Base-by-base conservation (phyloP, 1,140 invertebrate genomes). In the Solenopsis fugax region DNA sequence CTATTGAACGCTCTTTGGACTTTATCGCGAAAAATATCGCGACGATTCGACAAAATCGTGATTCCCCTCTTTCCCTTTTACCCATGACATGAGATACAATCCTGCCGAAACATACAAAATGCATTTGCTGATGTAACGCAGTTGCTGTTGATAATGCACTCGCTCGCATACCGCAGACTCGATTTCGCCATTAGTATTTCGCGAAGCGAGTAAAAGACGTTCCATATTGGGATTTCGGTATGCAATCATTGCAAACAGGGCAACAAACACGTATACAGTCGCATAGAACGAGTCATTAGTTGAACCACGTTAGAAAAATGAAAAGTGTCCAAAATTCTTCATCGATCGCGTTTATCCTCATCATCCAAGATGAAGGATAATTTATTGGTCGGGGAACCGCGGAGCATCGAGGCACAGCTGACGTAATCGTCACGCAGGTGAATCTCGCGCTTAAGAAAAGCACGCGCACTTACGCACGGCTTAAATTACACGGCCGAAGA, bases 71-170 rank as follows among this genome's bases (percentile, higher is more conserved):
- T 4, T n/a, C 5, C 18, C 62, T 41, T 41, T 65, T 37, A 21
- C n/a, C 52, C 37, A 5, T 62, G 58, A 86, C 69, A 84, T 16
- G 10, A 16, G 24, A 50, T 76, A 34, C 48, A 84, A 69, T 84
- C 81, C n/a, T 78, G 5, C 65, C 54, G 37, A 78, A 65, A 88
- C 81, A 90, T 41, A 90, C 89, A 86, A 90, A 90, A 90, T 62
- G 80, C 89, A 90, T 90, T 90, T 90, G 60, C 86, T 18, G 52
- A 54, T 88, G 82, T 71, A 90, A 88, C 58, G 86, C 48, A 64
- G 88, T 80, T 56, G 10, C 62, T 75, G 77, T 91, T 91, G 89
- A 90, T 86, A 88, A 78, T 90, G 89, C 82, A 90, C 89, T 91
- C 52, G 76, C 76, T 69, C 64, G 69, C 76, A 50, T 60, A 45